phyloP scores from a whole-genome alignment of 1,140 invertebrate species.

The Drosophila nannoptera region DNA sequence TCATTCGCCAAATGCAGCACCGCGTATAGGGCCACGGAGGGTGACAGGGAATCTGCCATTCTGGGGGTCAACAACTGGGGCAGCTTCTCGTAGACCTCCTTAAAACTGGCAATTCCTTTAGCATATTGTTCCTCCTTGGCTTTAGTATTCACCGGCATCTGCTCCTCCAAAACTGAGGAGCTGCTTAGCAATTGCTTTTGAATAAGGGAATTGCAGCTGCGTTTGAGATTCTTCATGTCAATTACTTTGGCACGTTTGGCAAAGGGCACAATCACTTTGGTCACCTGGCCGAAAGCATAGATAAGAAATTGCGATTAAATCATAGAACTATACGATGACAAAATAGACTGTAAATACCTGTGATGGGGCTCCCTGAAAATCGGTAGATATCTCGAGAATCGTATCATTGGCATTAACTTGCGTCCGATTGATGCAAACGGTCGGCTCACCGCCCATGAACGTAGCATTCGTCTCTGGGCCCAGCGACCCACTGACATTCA shows the following conservation, averaged over 20 bases:
- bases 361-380: slow-evolving; percentile 71
- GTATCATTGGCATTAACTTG: slow-evolving; percentile 54
- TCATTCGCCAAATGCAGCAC: slow-evolving; percentile 89
- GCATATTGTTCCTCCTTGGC: slow-evolving; percentile 52
- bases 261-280: slow-evolving; percentile 84
- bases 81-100: slow-evolving; percentile 81
- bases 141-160: slow-evolving; percentile 49
- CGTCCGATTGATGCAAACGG: slow-evolving; percentile 7
- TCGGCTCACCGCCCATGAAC: slow-evolving; percentile 62
- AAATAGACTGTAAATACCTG: slow-evolving; percentile 40
- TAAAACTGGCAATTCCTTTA: slow-evolving; percentile 73
- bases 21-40: slow-evolving; percentile 86
- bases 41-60: slow-evolving; percentile 84
- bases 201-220: slow-evolving; percentile 81
- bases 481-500: slow-evolving; percentile 21
- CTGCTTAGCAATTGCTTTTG: slow-evolving; percentile 58
- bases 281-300: slow-evolving; percentile 77
- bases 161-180: slow-evolving; percentile 22
- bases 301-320: background rate
- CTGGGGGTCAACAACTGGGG: slow-evolving; percentile 81
- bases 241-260: slow-evolving; percentile 87
- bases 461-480: slow-evolving; percentile 14
- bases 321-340: no score
- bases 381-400: slow-evolving; percentile 70
- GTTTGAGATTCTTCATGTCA: slow-evolving; percentile 87